Evolutionary conservation across 2,113 vertebrate species (phyloP).

Genomic region (Eulemur rufifrons): DNA sequence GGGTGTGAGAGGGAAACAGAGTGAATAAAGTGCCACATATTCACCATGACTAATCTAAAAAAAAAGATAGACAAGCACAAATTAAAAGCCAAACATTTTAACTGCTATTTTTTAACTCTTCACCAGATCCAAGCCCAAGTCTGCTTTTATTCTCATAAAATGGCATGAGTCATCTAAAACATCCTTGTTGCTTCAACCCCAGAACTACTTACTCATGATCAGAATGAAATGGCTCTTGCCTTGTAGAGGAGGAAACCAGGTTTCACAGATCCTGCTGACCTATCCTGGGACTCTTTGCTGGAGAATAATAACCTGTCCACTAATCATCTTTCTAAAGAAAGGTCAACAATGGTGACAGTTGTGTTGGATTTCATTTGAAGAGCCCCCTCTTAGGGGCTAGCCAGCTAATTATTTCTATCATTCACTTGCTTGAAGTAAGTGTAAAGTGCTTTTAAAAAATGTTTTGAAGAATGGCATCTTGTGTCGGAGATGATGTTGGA

Average conservation of each 20-base stretch:
- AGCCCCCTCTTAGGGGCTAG: not conserved
- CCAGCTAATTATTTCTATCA: not conserved
- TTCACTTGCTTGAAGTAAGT: not conserved
- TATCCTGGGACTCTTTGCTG: not conserved
- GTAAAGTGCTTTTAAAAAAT: not conserved
- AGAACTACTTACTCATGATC: not conserved
- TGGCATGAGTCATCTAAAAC: not conserved
- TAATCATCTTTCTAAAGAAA: constrained; percentile 36
- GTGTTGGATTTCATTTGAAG: not conserved
- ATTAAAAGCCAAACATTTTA: not conserved
- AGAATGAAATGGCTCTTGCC: not conserved
- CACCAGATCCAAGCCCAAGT: not conserved
- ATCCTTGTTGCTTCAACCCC: not conserved
- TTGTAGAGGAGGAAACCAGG: not conserved
- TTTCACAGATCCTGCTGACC: not conserved
- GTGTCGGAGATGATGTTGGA: not conserved
- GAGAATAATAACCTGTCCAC: not conserved
- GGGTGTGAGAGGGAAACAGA: not conserved
- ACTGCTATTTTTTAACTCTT: not conserved
- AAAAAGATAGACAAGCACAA: not conserved
- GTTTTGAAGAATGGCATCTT: not conserved
- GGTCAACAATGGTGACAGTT: not conserved
- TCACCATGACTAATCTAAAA: not conserved
- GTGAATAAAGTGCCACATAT: not conserved
- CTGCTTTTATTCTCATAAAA: not conserved